Base-by-base conservation (phyloP, 64 coral and sea anemone species). In the Stichodactyla helianthus region DNA sequence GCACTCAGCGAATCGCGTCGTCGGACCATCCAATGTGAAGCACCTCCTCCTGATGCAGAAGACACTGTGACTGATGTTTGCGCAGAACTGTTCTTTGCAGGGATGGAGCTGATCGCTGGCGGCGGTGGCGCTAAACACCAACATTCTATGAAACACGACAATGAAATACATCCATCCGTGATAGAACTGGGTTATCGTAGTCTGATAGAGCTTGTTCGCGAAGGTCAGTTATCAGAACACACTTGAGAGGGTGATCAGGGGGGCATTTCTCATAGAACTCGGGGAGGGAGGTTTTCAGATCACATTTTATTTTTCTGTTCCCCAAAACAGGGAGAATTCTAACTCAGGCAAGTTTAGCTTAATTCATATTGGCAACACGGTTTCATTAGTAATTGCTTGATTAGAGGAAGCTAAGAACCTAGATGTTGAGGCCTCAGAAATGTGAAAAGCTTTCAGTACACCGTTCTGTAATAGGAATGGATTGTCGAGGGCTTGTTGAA, bases 1-100 rank as follows among this genome's bases (percentile, higher is more conserved):
- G 90, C 97, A 7, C 88, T 99, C 5, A 92, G 88, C 55, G 97
- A 99, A 52, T 86, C 93, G 0, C 90, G 95, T 86, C 92, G 91
- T 18, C 88, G 97, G 5, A 99, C 97, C 20, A 88, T 99, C 15
- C 90, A 99, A 12, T 99, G 97, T 59, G 93, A 99, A 82, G 82
- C 85, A 9, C 97, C 97, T 11, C 55, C 97, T 52, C 59, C 87
- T 14, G 88, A 94, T 55, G 77, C 88, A n/a, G 97, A 99, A 17
- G 97, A 99, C 15, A 95, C 90, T 13, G 70, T 89, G 20, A 87
- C 86, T 6, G 97, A 99, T 86, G 93, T 99, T 70, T 88, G 89
- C 51, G 81, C 90, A 55, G 97, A 99, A 81, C 82, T 99, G 76
- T 99, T 99, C 16, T 94, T 95, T 35, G 97, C 97, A 4, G 97